Conservation (phyloP, 35 echinoderm and acorn worm genomes). For the Amphiura filiformis region DNA sequence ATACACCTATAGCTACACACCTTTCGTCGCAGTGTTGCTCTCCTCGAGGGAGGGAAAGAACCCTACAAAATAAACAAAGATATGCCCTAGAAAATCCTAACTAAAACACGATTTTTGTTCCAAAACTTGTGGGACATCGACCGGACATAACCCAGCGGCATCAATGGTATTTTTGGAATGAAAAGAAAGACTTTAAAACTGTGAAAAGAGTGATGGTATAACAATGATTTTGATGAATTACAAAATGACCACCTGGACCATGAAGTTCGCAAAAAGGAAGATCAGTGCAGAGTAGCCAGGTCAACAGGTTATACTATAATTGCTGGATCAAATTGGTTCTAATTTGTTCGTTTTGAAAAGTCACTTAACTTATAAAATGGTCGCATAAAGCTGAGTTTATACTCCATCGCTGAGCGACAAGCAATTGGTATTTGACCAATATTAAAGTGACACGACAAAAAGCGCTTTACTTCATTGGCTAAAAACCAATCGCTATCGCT, state of each 20-base stretch:
- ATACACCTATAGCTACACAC: neutral
- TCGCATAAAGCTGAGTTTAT: too few species aligned
- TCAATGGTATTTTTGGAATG: neutral
- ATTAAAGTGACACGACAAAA: too few species aligned
- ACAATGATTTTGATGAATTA: neutral
- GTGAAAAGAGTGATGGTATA: neutral
- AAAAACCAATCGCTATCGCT: too few species aligned
- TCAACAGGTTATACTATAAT: too few species aligned
- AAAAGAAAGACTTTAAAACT: neutral
- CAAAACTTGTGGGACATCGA: neutral
- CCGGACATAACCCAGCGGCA: neutral
- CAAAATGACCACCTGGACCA: neutral
- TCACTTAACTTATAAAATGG: too few species aligned
- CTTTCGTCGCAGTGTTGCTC: neutral
- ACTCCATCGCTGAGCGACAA: too few species aligned
- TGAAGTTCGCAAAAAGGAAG: too few species aligned
- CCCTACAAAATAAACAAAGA: neutral
- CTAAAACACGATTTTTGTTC: neutral
- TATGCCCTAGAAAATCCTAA: conserved; percentile 8
- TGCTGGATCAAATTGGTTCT: too few species aligned
- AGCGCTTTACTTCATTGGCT: too few species aligned
- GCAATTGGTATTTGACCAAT: too few species aligned
- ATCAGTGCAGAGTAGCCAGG: too few species aligned
- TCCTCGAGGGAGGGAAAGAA: neutral
- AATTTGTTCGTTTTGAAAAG: too few species aligned